Base-by-base conservation (phyloP, 2,113 vertebrate species). In the Empidonax traillii region DNA sequence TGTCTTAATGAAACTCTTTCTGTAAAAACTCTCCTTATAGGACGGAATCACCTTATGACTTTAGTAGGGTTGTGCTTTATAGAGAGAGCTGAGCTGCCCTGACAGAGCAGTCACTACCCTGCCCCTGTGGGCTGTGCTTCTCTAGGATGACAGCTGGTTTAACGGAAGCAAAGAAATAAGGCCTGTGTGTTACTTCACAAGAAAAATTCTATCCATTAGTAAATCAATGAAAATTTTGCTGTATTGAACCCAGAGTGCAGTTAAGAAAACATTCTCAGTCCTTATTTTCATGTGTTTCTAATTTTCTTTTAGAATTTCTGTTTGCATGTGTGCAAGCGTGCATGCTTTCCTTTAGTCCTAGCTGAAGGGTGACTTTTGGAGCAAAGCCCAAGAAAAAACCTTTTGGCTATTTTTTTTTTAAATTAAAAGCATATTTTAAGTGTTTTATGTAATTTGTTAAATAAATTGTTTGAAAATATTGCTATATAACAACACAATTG, bases 241-340 rank as follows among this genome's bases (percentile, higher is more conserved):
- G 20, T 41, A 33, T 35, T 67, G 75, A 95, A 87, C 90, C 35
- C 37, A 66, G 58, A 69, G 20, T 27, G 37, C 46, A 58, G 72
- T 90, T 87, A 82, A 91, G 66, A 95, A 94, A 89, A 87, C 27
- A 74, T 58, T 55, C 52, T 65, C 18, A 14, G 53, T 53, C 53
- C 46, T 74, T 84, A 51, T 75, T 93, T 91, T 91, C 93, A 96
- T 78, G 51, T 94, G 96, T 93, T 96, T 93, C 90, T 93, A 51
- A 95, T 96, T 95, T 96, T 91, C 67, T 71, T 93, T 63, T 11
- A 83, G 79, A 87, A 88, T 94, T 93, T 82, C 33, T 91, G 72
- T 90, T 91, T 89, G 77, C 74, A n/a, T 91, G 73, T 85, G 67
- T 14, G 2, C 21, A 51, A 81, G 37, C 5, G 3, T 79, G 80